phyloP scores from a whole-genome alignment of 2,797 vertebrate species.

The Psittacula derbiana region DNA sequence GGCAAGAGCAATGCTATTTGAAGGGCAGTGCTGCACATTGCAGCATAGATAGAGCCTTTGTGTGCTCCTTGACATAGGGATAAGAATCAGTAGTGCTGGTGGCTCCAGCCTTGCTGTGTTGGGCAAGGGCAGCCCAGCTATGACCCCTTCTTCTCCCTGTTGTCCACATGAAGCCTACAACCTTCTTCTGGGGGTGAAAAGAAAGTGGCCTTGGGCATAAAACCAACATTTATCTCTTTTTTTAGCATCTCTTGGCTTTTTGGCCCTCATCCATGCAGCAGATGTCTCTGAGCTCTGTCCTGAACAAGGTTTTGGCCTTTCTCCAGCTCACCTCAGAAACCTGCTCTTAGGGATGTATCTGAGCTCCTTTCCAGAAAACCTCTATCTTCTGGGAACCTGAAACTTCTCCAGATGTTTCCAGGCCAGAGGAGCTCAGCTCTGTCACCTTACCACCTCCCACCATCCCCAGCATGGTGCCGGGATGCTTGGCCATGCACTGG shows the following conservation, averaged over 20 bases:
- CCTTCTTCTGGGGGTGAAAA: neutral
- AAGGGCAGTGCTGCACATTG: neutral
- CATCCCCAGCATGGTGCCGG: fast-evolving
- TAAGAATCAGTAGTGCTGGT: neutral
- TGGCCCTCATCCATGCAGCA: conserved; percentile 4
- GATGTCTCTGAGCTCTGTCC: conserved; percentile 4
- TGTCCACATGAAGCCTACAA: neutral
- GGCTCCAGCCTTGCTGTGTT: fast-evolving
- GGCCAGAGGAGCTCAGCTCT: neutral
- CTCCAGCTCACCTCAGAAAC: conserved; percentile 8
- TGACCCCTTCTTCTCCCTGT: fast-evolving
- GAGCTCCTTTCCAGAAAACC: neutral
- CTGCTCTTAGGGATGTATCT: neutral
- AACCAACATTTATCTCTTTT: neutral
- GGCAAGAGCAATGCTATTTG: neutral
- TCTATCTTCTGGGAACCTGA: neutral
- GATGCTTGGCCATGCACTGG: neutral
- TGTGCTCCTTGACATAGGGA: neutral
- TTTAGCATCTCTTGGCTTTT: neutral
- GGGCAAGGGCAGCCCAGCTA: fast-evolving
- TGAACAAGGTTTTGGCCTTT: neutral
- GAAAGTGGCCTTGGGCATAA: neutral
- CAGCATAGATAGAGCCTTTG: neutral
- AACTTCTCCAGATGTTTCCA: neutral
- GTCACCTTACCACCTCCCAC: neutral